Conservation (phyloP, 2,113 vertebrate species). For the Pseudorasbora parva region DNA sequence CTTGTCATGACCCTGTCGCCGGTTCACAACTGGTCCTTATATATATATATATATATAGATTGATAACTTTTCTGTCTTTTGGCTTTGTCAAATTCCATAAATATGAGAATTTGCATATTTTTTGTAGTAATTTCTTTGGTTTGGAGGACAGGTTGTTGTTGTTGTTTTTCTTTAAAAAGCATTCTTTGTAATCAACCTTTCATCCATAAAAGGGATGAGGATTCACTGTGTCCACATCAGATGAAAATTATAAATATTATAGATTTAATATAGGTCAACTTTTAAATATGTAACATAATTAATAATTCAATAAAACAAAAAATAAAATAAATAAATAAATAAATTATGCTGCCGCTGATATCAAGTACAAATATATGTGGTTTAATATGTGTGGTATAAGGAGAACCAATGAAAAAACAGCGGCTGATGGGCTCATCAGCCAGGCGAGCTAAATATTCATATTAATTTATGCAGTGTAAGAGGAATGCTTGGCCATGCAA, state of each 20-base stretch:
- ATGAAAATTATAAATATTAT: not conserved
- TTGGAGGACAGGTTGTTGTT: not conserved
- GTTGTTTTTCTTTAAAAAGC: not conserved
- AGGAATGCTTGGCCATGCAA: conserved; percentile 64
- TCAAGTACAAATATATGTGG: conserved; percentile 51
- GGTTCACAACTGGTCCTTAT: too few species aligned
- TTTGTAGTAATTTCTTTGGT: not conserved
- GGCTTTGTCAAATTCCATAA: not conserved
- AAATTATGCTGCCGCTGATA: not conserved
- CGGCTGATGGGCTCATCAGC: conserved; percentile 56
- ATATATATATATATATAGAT: too few species aligned
- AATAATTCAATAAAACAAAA: too few species aligned
- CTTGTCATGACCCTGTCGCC: too few species aligned
- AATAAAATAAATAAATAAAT: not conserved
- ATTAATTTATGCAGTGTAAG: conserved; percentile 62
- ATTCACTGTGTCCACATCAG: not conserved
- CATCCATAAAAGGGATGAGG: not conserved
- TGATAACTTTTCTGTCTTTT: not conserved
- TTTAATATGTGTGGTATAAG: conserved; percentile 25
- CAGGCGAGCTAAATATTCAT: conserved; percentile 51
- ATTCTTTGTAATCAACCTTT: not conserved
- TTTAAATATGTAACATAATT: not conserved
- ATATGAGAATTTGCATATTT: not conserved
- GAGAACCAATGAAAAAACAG: conserved; percentile 45
- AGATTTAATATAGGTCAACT: not conserved